These are phyloP conservation scores for Synaphobranchus kaupii DNA, from an alignment of 2,797 vertebrate species.

Conservation along the genomic window DNA sequence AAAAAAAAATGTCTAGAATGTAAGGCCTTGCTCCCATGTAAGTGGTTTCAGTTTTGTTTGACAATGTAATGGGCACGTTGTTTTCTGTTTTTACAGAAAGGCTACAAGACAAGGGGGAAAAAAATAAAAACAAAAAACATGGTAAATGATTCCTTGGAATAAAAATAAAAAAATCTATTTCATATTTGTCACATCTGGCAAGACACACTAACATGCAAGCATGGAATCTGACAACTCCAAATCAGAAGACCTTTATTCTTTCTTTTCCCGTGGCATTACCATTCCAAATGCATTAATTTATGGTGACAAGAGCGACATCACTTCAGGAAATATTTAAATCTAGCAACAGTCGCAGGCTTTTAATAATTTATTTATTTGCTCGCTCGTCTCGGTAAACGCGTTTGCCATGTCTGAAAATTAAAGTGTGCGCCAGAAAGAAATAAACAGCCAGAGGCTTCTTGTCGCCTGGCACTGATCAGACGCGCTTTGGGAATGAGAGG, in stretches of 20 bases:
- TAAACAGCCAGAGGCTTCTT: slow-evolving; percentile 15
- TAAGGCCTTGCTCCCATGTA: not conserved
- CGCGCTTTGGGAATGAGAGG: slow-evolving; percentile 5
- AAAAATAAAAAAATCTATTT: slow-evolving; percentile 9
- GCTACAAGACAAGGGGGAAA: slow-evolving; percentile 22
- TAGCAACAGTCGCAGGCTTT: slow-evolving; percentile 27
- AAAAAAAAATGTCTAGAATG: not conserved
- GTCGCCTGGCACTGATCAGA: slow-evolving; percentile 14
- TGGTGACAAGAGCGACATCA: slow-evolving; percentile 40
- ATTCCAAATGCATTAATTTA: slow-evolving; percentile 40
- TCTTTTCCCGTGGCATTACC: slow-evolving; percentile 27
- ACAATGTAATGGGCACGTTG: slow-evolving; percentile 1
- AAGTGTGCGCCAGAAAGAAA: slow-evolving; percentile 25
- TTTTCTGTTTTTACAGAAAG: not conserved
- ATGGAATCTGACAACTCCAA: slow-evolving; percentile 29
- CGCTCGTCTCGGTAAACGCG: slow-evolving; percentile 24
- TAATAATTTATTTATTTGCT: slow-evolving; percentile 32
- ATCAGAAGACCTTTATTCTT: slow-evolving; percentile 31
- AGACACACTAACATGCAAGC: slow-evolving; percentile 17
- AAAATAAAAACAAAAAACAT: not conserved
- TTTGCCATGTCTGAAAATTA: slow-evolving; percentile 32
- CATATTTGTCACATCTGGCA: slow-evolving; percentile 31
- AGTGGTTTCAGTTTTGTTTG: slow-evolving; percentile 11
- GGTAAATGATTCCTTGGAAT: not conserved
- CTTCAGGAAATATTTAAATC: slow-evolving; percentile 48